Percentiles rank a stretch among this genome's conserved stretches.
Evolutionary conservation across 2,113 vertebrate genomes (phyloP).

Genomic region (Bambusicola thoracicus): DNA sequence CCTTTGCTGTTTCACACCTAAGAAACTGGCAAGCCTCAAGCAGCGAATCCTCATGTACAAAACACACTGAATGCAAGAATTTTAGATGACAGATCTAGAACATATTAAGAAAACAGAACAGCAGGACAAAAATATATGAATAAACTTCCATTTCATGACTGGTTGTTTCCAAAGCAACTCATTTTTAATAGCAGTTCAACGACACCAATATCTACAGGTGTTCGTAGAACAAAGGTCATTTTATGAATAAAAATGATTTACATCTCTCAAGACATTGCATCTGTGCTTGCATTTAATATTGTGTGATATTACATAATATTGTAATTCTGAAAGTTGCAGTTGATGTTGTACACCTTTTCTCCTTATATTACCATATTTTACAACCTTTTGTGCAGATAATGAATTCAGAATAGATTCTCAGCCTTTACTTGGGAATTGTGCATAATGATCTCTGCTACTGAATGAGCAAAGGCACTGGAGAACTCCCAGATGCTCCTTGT

Average conservation of each 20-base stretch:
- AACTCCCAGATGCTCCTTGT: not conserved
- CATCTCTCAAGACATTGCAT: not conserved
- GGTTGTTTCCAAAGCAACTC: not conserved
- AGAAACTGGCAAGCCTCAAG: not conserved
- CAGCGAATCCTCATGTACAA: not conserved
- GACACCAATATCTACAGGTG: not conserved
- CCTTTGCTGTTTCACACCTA: not conserved
- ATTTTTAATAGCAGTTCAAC: not conserved
- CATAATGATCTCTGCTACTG: not conserved
- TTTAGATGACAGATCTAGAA: not conserved
- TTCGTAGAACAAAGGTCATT: not conserved
- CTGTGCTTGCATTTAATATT: not conserved
- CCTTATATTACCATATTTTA: not conserved
- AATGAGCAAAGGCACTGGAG: not conserved
- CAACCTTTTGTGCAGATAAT: not conserved
- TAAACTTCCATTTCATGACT: not conserved
- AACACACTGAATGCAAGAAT: not conserved
- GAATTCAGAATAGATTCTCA: not conserved
- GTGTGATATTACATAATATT: not conserved
- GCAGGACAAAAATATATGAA: not conserved
- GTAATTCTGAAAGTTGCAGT: not conserved
- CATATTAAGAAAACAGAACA: not conserved
- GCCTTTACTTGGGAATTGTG: not conserved
- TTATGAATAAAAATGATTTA: not conserved
- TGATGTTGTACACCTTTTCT: not conserved